phyloP scores from a whole-genome alignment of 1,140 invertebrate genomes.

The Mercenaria mercenaria region DNA sequence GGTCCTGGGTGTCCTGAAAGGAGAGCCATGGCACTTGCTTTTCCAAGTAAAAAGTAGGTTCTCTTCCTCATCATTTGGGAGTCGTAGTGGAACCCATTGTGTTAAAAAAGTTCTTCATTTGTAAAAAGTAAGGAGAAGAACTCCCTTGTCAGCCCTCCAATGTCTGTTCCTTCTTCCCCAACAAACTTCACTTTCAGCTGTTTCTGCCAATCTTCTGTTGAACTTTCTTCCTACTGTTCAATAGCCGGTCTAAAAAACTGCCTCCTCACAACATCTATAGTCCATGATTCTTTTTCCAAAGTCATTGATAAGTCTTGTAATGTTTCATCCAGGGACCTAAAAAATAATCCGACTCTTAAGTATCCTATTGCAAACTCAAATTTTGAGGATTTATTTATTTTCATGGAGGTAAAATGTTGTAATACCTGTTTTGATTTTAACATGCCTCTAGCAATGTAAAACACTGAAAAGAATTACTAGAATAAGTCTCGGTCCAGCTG shows the following conservation, averaged over 20 bases:
- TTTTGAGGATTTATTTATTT: constrained; percentile 12
- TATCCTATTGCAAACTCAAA: constrained; percentile 20
- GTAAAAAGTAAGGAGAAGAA: constrained; percentile 39
- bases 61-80: constrained; percentile 25
- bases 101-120: constrained; percentile 38
- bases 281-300: constrained; percentile 38
- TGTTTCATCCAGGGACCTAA: constrained; percentile 26
- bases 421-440: constrained; percentile 12
- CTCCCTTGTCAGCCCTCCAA: constrained; percentile 37
- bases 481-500: constrained; percentile 22
- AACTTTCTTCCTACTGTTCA: constrained; percentile 31
- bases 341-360: constrained; percentile 12
- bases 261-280: constrained; percentile 44
- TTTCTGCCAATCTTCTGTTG: constrained; percentile 30
- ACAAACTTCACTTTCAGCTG: constrained; percentile 29
- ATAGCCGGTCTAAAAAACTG: constrained; percentile 26
- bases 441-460: not conserved
- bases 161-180: constrained; percentile 38
- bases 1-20: constrained; percentile 45
- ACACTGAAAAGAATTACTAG: not conserved
- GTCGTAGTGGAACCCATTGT: constrained; percentile 7
- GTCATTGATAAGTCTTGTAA: constrained; percentile 21
- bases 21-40: constrained; percentile 18
- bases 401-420: not conserved
- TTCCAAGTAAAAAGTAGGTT: constrained; percentile 36